Percentiles rank a stretch among this genome's conserved stretches.
phyloP scores from a whole-genome alignment of 2,113 vertebrate species.

The Coreoperca whiteheadi region DNA sequence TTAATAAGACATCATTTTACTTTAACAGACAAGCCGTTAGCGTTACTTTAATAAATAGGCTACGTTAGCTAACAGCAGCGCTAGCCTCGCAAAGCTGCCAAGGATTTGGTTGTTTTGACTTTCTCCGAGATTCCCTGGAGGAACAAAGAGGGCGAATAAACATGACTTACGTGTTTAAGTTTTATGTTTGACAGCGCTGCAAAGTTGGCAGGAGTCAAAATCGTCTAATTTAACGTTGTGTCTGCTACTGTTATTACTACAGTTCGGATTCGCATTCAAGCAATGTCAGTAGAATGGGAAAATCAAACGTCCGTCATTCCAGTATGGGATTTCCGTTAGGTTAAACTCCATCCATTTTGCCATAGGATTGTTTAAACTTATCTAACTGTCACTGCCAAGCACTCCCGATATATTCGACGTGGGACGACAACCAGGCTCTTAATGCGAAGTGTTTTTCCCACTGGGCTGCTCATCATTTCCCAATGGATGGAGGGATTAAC shows the following conservation, averaged over 20 bases:
- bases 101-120: not conserved
- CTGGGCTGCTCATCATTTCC: not conserved
- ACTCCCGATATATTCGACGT: rapidly evolving
- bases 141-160: not conserved
- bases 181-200: rapidly evolving
- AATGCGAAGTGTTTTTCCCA: not conserved
- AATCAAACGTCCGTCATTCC: rapidly evolving
- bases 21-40: too few relatives aligned
- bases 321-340: rapidly evolving
- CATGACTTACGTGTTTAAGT: conserved; percentile 5
- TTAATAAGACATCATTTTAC: too few relatives aligned
- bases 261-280: not conserved
- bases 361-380: rapidly evolving
- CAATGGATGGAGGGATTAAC: rapidly evolving
- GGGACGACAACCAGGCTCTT: rapidly evolving
- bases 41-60: too few relatives aligned
- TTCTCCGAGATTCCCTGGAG: too few relatives aligned
- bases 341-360: not conserved
- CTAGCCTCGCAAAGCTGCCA: not conserved
- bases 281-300: rapidly evolving
- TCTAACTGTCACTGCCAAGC: not conserved
- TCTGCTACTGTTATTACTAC: too few relatives aligned
- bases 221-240: too few relatives aligned
- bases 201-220: not conserved
- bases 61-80: conserved; percentile 24